phyloP scores from a whole-genome alignment of 1,140 invertebrate genomes.

The Bombus soroeensis region DNA sequence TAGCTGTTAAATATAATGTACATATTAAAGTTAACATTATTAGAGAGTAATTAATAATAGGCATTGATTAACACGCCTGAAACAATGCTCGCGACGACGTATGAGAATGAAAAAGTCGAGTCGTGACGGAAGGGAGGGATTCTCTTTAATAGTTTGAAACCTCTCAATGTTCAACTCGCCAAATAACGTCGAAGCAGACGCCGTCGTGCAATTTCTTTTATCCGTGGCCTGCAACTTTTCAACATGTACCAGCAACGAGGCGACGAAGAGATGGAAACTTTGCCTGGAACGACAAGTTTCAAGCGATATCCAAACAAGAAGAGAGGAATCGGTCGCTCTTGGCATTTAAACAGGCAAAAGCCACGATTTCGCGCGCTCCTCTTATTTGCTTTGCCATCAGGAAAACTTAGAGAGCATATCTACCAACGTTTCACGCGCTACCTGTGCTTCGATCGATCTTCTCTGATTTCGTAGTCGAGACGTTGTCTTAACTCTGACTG shows the following conservation, averaged over 20 bases:
- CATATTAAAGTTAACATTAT: too few species aligned
- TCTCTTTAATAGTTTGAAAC: neutral
- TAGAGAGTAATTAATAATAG: neutral
- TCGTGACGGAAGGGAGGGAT: neutral
- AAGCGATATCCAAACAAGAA: conserved; percentile 61
- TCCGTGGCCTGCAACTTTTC: neutral
- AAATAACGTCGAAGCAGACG: neutral
- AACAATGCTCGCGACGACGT: too few species aligned
- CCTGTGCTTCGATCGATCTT: conserved; percentile 50
- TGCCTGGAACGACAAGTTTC: conserved; percentile 45
- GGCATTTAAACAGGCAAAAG: conserved; percentile 28
- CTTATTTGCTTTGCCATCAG: conserved; percentile 56
- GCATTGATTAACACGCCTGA: neutral
- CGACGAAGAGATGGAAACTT: conserved; percentile 16
- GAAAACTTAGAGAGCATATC: conserved; percentile 36
- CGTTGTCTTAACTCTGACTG: conserved; percentile 24
- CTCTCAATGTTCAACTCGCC: neutral
- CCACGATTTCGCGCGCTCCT: conserved; percentile 39
- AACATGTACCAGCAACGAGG: neutral
- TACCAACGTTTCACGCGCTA: conserved; percentile 15
- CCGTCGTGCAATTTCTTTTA: neutral
- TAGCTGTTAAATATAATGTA: too few species aligned
- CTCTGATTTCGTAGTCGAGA: conserved; percentile 43
- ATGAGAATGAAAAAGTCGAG: neutral
- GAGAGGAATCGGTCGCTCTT: conserved; percentile 3